Evolutionary conservation across 2,888 invertebrate genomes (phyloP), one percentile per base, ranked within the genome.

Genomic region (Zaprionus lineosus): DNA sequence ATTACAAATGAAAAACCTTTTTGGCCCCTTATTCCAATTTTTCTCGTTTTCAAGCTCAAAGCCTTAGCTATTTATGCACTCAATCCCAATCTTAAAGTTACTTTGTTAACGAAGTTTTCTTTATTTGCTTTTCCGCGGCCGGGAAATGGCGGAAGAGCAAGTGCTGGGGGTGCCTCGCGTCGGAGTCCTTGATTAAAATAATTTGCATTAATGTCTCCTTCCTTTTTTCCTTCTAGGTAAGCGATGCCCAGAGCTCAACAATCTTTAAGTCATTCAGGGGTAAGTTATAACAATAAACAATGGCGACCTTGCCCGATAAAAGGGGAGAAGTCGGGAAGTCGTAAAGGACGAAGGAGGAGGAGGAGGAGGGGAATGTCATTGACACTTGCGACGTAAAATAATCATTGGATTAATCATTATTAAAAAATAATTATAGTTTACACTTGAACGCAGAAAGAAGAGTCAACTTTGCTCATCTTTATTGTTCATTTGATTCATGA

Each of bases 41-140:
- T 36, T 40, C 6, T 9, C 5, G 1, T 21, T 36, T 28, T 28
- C 18, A 2, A 8, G 7, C 48, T 24, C 19, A 52, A 33, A 31
- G 14, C 52, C 9, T 43, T 31, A 31, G 43, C 43, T 24, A 46
- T 36, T 46, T 40, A 36, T 51, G 40, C 50, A 34, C 57, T 44
- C 40, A 57, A 21, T 37, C 50, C 37, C 40, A 57, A 21, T 37
- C 50, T 33, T 14, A 40, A 61, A 44, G 40, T 57, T 50, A 51
- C 37, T 58, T 44, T 14, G 34, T 39, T 11, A 50, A 50, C 50
- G 51, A 40, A 31, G 19, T 41, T 46, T n/a, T 28, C 6, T 37
- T 5, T 8, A 5, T 26, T 21, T 34, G 12, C 2, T 48, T 43
- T 19, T n/a, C n/a, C n/a, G n/a, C n/a, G n/a, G n/a, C n/a, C n/a